Evolutionary conservation across 1,140 invertebrate species (phyloP).

Genomic region (Penaeus japonicus): DNA sequence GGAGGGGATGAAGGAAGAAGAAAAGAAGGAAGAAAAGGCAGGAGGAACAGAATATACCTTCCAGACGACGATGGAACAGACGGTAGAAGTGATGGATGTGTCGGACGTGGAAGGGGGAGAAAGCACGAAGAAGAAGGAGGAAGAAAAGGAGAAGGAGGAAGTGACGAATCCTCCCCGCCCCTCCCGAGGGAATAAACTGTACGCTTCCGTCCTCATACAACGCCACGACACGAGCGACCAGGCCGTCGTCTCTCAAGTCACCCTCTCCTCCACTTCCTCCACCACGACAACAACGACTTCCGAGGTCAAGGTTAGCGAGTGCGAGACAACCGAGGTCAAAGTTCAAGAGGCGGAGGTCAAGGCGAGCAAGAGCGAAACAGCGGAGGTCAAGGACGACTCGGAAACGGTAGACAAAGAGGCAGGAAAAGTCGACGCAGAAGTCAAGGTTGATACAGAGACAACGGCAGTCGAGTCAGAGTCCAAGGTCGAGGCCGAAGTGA

Average conservation of each 20-base stretch:
- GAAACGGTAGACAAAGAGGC: not conserved
- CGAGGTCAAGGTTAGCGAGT: not conserved
- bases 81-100: not conserved
- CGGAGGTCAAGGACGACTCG: not conserved
- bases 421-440: not conserved
- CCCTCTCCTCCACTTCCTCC: not conserved
- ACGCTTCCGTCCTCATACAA: constrained; percentile 29
- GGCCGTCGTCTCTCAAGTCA: not conserved
- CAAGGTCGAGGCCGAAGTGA: not conserved
- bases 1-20: not conserved
- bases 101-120: not conserved
- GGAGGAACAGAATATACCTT: not conserved
- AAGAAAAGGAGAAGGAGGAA: not conserved
- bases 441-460: not conserved
- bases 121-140: not conserved
- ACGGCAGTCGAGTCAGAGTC: not conserved
- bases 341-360: not conserved
- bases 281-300: not conserved
- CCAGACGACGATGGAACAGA: not conserved
- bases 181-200: constrained; percentile 36
- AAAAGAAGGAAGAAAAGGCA: not conserved
- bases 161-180: not conserved
- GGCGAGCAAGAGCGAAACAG: not conserved
- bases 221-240: not conserved
- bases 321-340: not conserved